phyloP scores from a whole-genome alignment of 2,797 vertebrate genomes.

The Pseudochaenichthys georgianus region DNA sequence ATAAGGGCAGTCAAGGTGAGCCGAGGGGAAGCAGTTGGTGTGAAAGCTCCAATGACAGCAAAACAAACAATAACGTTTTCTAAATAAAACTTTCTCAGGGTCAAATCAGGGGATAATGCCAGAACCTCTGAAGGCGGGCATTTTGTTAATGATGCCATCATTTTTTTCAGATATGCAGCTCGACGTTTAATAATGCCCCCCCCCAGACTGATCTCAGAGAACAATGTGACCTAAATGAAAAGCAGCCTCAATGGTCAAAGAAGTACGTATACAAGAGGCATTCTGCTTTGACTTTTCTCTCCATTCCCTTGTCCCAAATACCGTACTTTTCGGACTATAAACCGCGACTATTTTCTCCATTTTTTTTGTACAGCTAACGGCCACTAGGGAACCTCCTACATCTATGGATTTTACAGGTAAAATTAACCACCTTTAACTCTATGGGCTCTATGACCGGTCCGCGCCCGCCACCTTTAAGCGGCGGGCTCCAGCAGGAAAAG shows the following conservation, averaged over 20 bases:
- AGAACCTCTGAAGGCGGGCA: constrained; percentile 48
- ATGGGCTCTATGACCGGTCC: too few species aligned
- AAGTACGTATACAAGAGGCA: constrained; percentile 2
- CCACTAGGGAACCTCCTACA: too few species aligned
- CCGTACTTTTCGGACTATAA: too few species aligned
- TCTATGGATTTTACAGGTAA: too few species aligned
- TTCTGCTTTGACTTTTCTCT: constrained; percentile 8
- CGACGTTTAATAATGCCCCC: constrained; percentile 24
- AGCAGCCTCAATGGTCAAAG: neutral
- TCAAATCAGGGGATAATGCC: constrained; percentile 26
- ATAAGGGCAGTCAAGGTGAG: constrained; percentile 70
- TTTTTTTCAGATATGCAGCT: constrained; percentile 43
- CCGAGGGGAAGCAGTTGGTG: constrained; percentile 53
- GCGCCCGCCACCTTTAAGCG: too few species aligned
- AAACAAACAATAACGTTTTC: constrained; percentile 58
- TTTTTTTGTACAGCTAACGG: too few species aligned
- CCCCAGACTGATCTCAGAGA: constrained; percentile 19
- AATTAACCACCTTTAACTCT: too few species aligned
- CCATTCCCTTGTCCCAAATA: constrained; percentile 29
- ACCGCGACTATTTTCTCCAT: too few species aligned
- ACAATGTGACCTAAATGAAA: constrained; percentile 19
- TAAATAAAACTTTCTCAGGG: constrained; percentile 60
- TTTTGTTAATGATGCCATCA: constrained; percentile 50
- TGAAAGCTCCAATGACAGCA: constrained; percentile 44
- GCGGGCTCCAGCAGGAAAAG: too few species aligned